Percentiles rank a stretch among this genome's conserved stretches.
These are phyloP conservation scores for Heliocidaris tuberculata DNA, from an alignment of 35 echinoderm and acorn worm genomes.

Conservation along the genomic window DNA sequence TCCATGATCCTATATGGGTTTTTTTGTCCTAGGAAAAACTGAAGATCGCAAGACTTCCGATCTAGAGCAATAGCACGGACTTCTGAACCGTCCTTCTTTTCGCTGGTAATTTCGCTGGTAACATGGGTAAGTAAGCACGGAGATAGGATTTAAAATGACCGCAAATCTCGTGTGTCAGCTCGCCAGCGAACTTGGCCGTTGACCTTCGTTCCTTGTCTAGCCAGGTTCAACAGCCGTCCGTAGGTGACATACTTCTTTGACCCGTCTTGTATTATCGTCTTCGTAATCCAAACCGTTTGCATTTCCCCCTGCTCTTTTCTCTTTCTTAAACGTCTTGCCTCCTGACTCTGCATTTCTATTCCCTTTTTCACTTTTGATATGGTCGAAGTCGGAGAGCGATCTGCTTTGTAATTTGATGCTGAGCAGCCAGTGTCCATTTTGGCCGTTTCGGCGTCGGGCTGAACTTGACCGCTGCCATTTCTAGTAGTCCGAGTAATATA, in stretches of 20 bases:
- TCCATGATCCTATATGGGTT: background rate
- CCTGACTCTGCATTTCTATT: background rate
- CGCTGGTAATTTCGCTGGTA: too few relatives aligned
- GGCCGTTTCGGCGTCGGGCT: slow-evolving; percentile 4
- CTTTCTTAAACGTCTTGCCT: background rate
- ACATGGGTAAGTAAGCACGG: too few relatives aligned
- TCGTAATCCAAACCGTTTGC: background rate
- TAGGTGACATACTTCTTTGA: slow-evolving; percentile 38
- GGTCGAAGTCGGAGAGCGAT: background rate
- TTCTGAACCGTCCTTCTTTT: too few relatives aligned
- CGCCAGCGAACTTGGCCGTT: background rate
- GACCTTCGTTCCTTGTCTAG: slow-evolving; percentile 20
- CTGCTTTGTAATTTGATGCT: slow-evolving; percentile 2
- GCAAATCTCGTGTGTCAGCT: background rate
- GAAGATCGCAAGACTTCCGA: too few relatives aligned
- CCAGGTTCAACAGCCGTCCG: background rate
- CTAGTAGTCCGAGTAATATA: slow-evolving; percentile 2
- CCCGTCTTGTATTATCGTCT: slow-evolving; percentile 20
- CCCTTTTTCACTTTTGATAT: background rate
- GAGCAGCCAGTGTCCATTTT: slow-evolving; percentile 9
- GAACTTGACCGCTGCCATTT: slow-evolving; percentile 15
- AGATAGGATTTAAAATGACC: background rate
- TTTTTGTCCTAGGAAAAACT: background rate
- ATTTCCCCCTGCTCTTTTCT: background rate
- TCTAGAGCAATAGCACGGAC: too few relatives aligned